Conservation (phyloP, 1,140 invertebrate genomes). For the Hylaeus anthracinus region DNA sequence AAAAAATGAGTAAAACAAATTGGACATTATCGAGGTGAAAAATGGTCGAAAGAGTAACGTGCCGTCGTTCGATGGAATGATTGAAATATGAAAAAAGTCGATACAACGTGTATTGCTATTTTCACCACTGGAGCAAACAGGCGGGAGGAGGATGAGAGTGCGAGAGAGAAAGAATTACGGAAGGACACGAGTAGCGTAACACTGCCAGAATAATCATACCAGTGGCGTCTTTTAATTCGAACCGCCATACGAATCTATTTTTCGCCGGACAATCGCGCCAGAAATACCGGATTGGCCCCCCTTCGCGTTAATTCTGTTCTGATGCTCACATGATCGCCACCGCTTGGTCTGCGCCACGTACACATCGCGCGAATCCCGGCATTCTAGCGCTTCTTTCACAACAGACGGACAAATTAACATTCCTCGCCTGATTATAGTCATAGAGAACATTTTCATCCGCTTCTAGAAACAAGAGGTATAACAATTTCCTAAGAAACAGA, state of each 20-base stretch:
- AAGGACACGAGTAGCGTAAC: slow-evolving; percentile 58
- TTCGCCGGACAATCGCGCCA: slow-evolving; percentile 79
- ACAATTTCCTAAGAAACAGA: background rate
- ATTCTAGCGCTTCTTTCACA: slow-evolving; percentile 36
- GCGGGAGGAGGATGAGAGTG: slow-evolving; percentile 2
- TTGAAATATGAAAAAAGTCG: background rate
- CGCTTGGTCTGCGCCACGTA: slow-evolving; percentile 50
- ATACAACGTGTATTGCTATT: background rate
- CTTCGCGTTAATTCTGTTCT: slow-evolving; percentile 75
- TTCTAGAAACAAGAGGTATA: background rate
- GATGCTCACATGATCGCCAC: slow-evolving; percentile 73
- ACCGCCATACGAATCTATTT: slow-evolving; percentile 76
- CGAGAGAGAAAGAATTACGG: slow-evolving; percentile 58
- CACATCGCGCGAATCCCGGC: slow-evolving; percentile 29
- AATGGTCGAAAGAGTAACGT: no score
- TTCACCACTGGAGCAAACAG: background rate
- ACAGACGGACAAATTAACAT: slow-evolving; percentile 2
- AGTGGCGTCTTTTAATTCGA: slow-evolving; percentile 76
- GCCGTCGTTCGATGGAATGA: no score
- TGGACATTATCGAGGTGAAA: no score
- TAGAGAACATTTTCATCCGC: no score
- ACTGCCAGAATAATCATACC: slow-evolving; percentile 60
- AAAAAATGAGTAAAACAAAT: no score
- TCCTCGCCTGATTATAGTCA: background rate
- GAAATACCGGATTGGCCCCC: slow-evolving; percentile 75